phyloP scores from a whole-genome alignment of 1,140 invertebrate species.

The Cylas formicarius region DNA sequence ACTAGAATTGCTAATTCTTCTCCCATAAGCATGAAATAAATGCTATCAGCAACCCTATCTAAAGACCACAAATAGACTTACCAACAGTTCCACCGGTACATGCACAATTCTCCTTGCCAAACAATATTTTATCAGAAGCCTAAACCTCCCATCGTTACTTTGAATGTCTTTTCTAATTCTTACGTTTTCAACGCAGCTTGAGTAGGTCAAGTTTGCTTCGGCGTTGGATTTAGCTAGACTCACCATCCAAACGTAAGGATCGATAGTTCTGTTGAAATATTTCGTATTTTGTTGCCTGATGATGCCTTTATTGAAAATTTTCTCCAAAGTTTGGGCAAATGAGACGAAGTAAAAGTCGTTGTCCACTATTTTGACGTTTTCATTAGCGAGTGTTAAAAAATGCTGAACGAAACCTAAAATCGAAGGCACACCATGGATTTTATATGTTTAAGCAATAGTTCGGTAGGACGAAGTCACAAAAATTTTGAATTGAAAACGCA shows the following conservation, averaged over 20 bases:
- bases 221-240: slow-evolving; percentile 39
- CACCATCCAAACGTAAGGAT: slow-evolving; percentile 48
- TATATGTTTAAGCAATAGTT: too few species aligned
- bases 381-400: slow-evolving; percentile 38
- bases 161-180: slow-evolving; percentile 42
- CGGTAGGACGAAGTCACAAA: too few species aligned
- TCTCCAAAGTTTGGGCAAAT: slow-evolving; percentile 47
- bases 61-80: slow-evolving; percentile 31
- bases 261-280: slow-evolving; percentile 40
- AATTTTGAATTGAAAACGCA: too few species aligned
- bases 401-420: slow-evolving; percentile 44
- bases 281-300: slow-evolving; percentile 35
- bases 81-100: slow-evolving; percentile 47
- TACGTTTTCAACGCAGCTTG: slow-evolving; percentile 43
- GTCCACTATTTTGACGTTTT: slow-evolving; percentile 38
- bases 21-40: not conserved
- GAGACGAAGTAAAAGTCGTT: slow-evolving; percentile 38
- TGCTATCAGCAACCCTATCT: not conserved
- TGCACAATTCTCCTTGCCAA: slow-evolving; percentile 50
- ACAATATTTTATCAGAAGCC: slow-evolving; percentile 50
- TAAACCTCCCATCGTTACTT: slow-evolving; percentile 46
- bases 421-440: too few species aligned
- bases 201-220: slow-evolving; percentile 37
- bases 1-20: not conserved
- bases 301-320: slow-evolving; percentile 46